Base-by-base conservation (phyloP, 1,140 invertebrate genomes). In the Diabrotica undecimpunctata region DNA sequence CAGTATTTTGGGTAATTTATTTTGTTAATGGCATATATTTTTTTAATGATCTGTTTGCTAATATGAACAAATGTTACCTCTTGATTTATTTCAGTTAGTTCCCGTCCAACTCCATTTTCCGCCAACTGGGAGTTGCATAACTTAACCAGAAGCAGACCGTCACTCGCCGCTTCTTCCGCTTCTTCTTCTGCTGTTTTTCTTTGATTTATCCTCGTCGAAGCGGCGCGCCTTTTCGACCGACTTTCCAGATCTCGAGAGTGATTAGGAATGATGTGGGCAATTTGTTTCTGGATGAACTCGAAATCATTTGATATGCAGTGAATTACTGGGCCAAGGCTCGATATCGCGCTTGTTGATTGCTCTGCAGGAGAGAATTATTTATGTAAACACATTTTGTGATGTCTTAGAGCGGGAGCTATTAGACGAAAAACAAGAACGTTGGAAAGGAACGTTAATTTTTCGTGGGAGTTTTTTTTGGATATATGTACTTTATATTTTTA, bases 231-330 rank as follows among this genome's bases (percentile, higher is more conserved):
- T 10, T 6, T n/a, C 41, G n/a, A 46, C 41, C 41, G n/a, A 46
- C 41, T 46, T 46, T 46, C n/a, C 41, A 46, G 41, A 46, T 46
- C 41, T 46, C 41, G 41, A 46, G n/a, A 46, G 41, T n/a, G 8
- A 46, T 46, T 46, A 46, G 41, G 41, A 46, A 46, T n/a, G 41
- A 46, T 46, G 41, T n/a, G 41, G n/a, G 41, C 41, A 46, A 46
- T 46, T 46, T 46, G n/a, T 46, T 46, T 46, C 41, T 46, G 41
- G n/a, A 46, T 46, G 41, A 46, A 46, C 41, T 46, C 8, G n/a
- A 46, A 46, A 46, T 46, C 41, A 46, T 46, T 46, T 46, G 41
- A 6, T 46, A 46, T 46, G 41, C 41, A 46, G 41, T 8, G 41
- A n/a, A 10, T 46, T 46, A 46, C 41, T 46, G n/a, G 41, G 41